phyloP scores from a whole-genome alignment of 2,113 vertebrate species.

The Pao palembangensis region DNA sequence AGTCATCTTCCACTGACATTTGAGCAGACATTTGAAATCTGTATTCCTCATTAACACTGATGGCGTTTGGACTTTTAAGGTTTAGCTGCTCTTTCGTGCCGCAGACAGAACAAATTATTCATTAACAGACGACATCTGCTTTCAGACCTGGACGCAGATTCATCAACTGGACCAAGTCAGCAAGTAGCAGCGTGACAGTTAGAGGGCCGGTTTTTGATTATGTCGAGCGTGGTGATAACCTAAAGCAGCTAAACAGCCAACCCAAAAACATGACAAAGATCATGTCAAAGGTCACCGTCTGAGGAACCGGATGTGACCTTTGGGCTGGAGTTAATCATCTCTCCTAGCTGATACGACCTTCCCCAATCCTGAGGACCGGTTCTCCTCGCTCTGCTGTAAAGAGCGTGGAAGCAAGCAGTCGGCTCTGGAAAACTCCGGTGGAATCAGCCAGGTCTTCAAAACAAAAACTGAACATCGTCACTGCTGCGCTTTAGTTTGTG shows the following conservation, averaged over 20 bases:
- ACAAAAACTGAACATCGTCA: slow-evolving; percentile 22
- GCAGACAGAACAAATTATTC: slow-evolving; percentile 13
- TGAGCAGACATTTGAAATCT: not conserved
- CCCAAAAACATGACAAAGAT: no score
- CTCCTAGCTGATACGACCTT: not conserved
- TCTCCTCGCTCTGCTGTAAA: no score
- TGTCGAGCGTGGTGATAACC: no score
- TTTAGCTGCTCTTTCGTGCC: slow-evolving; percentile 1
- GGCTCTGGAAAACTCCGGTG: slow-evolving; percentile 2
- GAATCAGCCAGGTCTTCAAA: slow-evolving; percentile 5
- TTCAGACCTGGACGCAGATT: slow-evolving; percentile 6
- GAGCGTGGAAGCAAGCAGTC: no score
- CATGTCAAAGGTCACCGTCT: no score
- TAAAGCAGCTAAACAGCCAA: no score
- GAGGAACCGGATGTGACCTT: no score
- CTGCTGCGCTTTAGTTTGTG: slow-evolving; percentile 11
- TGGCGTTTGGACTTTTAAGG: slow-evolving; percentile 28
- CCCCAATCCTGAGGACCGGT: not conserved
- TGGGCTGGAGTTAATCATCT: no score
- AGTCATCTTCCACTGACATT: not conserved
- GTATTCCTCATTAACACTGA: slow-evolving; percentile 33
- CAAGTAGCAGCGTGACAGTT: not conserved
- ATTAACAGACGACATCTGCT: slow-evolving; percentile 17
- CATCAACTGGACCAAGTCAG: not conserved
- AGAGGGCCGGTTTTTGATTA: no score